Evolutionary conservation across 2,888 invertebrate species (phyloP).

Genomic region (Sinhomidia bicolor): DNA sequence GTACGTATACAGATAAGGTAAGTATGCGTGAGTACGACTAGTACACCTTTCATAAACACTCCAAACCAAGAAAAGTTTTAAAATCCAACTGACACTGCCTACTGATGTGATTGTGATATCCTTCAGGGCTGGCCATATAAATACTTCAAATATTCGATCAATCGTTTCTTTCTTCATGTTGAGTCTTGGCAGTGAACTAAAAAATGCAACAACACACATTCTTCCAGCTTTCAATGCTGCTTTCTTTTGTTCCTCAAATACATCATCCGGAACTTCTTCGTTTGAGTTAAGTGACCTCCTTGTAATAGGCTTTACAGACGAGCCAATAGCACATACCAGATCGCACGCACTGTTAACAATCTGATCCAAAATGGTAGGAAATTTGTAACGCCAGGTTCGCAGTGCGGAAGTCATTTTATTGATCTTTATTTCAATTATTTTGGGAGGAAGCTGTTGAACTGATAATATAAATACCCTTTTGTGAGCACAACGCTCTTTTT

Average conservation of each 20-base stretch:
- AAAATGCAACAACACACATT: conserved; percentile 86
- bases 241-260: conserved; percentile 75
- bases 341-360: conserved; percentile 72
- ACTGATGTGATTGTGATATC: conserved; percentile 60
- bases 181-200: conserved; percentile 90
- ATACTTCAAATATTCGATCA: conserved; percentile 88
- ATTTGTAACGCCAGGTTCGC: conserved; percentile 74
- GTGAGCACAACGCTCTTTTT: too few species aligned
- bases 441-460: conserved; percentile 69
- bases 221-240: conserved; percentile 73
- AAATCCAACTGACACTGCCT: conserved; percentile 82
- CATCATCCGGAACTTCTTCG: conserved; percentile 69
- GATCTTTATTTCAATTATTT: conserved; percentile 74
- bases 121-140: conserved; percentile 90
- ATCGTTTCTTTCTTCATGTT: conserved; percentile 88
- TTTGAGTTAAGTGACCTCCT: conserved; percentile 56
- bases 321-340: conserved; percentile 38
- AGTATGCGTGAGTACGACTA: too few species aligned
- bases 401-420: conserved; percentile 75
- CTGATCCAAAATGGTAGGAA: conserved; percentile 70
- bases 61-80: conserved; percentile 92
- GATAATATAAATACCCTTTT: background rate
- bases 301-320: conserved; percentile 57
- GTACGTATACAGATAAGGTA: background rate
- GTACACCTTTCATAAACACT: conserved; percentile 87